phyloP scores from a whole-genome alignment of 1,140 invertebrate genomes.

The Lanistes nyassanus region DNA sequence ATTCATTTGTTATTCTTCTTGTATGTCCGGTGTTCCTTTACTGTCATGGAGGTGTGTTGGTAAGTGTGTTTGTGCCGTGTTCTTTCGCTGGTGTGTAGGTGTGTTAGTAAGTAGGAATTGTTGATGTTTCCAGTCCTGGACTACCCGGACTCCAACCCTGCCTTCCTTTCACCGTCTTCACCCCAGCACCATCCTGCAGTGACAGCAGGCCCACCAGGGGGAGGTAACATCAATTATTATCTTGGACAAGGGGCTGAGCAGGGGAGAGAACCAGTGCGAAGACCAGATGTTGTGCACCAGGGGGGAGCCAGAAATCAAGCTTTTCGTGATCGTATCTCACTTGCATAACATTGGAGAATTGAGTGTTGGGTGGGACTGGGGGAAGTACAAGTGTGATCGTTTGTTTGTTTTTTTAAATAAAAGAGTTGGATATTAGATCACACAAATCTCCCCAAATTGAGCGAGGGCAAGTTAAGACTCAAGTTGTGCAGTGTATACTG shows the following conservation, averaged over 20 bases:
- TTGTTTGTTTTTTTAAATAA: too few relatives aligned
- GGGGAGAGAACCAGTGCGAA: background rate
- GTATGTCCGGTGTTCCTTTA: background rate
- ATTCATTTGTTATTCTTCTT: background rate
- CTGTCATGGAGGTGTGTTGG: background rate
- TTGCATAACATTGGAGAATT: background rate
- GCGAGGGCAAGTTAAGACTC: too few relatives aligned
- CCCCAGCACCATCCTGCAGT: background rate
- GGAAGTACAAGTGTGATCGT: too few relatives aligned
- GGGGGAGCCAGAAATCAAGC: conserved; percentile 11
- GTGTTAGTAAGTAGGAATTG: conserved; percentile 8
- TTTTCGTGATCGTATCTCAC: conserved; percentile 10
- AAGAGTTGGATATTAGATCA: too few relatives aligned
- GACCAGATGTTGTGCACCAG: conserved; percentile 19
- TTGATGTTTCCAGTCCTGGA: conserved; percentile 32
- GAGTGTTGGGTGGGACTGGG: too few relatives aligned
- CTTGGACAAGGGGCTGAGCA: background rate
- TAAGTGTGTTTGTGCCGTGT: background rate
- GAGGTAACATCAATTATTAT: conserved; percentile 21
- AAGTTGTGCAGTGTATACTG: too few relatives aligned
- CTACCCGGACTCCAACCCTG: conserved; percentile 30
- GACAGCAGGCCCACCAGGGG: conserved; percentile 5
- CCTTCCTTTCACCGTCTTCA: conserved; percentile 40
- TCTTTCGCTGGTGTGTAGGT: background rate
- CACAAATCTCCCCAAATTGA: too few relatives aligned